Evolutionary conservation across 1,140 invertebrate species (phyloP).

Genomic region (Coenobita brevimanus): DNA sequence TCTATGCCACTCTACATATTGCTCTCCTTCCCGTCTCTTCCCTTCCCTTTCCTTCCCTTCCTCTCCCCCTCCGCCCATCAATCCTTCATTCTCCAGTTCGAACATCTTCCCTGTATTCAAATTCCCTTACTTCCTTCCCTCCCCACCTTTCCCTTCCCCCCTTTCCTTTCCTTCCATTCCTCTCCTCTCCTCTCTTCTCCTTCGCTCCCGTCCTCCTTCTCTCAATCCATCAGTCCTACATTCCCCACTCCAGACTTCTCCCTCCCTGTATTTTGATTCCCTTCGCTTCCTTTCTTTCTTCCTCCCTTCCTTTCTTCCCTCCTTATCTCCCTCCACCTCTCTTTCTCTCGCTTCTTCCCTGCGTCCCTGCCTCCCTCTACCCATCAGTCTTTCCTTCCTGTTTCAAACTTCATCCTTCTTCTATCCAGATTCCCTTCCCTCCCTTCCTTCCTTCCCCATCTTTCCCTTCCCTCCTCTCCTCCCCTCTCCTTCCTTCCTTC

Average conservation of each 20-base stretch:
- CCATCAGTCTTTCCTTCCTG: background rate
- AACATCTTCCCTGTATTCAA: background rate
- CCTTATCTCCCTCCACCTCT: background rate
- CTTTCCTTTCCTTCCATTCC: background rate
- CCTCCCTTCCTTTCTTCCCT: background rate
- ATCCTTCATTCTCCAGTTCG: background rate
- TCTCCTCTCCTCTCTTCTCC: background rate
- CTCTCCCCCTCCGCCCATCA: background rate
- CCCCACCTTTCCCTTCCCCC: background rate
- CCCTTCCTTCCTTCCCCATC: too few relatives aligned
- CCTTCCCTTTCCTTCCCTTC: background rate
- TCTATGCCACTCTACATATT: too few relatives aligned
- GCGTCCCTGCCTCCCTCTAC: background rate
- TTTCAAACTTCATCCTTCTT: background rate
- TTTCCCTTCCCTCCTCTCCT: background rate
- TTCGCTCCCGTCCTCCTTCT: background rate
- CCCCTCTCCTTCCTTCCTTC: constrained; percentile 36
- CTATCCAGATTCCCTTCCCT: constrained; percentile 16
- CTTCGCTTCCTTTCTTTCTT: background rate
- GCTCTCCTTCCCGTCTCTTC: too few relatives aligned
- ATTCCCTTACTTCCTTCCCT: background rate
- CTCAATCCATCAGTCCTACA: background rate
- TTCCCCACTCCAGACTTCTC: too few relatives aligned
- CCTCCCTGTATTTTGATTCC: background rate
- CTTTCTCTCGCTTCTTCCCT: background rate